Percentiles rank a stretch among this genome's conserved stretches.
Evolutionary conservation across 2,113 vertebrate species (phyloP).

Genomic region (Toxotes jaculatrix): DNA sequence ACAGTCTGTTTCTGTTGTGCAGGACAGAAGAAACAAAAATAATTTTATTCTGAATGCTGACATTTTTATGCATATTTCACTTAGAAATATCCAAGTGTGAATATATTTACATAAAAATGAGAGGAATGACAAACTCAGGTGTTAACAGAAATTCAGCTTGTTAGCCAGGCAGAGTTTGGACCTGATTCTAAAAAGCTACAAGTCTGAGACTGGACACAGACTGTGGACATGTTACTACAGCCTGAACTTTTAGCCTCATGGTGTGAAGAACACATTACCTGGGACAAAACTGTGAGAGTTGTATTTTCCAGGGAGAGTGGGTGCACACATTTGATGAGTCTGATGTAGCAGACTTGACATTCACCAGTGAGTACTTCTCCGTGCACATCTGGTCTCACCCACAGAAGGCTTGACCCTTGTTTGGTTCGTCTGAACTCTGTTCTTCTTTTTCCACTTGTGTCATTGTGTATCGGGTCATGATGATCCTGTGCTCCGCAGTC

Average conservation of each 20-base stretch:
- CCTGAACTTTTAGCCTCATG: not conserved
- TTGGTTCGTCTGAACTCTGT: not conserved
- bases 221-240: not conserved
- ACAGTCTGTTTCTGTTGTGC: too few relatives aligned
- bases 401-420: not conserved
- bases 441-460: conserved; percentile 11
- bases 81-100: too few relatives aligned
- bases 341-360: not conserved
- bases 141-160: not conserved
- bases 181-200: not conserved
- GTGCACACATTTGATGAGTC: not conserved
- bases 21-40: too few relatives aligned
- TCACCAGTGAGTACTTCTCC: not conserved
- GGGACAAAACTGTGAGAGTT: not conserved
- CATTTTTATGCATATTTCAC: too few relatives aligned
- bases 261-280: not conserved
- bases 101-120: too few relatives aligned
- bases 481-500: conserved; percentile 6
- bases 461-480: conserved; percentile 23
- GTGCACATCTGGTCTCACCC: not conserved
- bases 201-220: too few relatives aligned
- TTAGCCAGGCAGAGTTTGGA: too few relatives aligned
- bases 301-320: not conserved
- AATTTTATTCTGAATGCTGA: too few relatives aligned
- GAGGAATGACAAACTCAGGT: too few relatives aligned